Evolutionary conservation across 2,113 vertebrate genomes (phyloP).

Genomic region (Phodopus roborovskii): DNA sequence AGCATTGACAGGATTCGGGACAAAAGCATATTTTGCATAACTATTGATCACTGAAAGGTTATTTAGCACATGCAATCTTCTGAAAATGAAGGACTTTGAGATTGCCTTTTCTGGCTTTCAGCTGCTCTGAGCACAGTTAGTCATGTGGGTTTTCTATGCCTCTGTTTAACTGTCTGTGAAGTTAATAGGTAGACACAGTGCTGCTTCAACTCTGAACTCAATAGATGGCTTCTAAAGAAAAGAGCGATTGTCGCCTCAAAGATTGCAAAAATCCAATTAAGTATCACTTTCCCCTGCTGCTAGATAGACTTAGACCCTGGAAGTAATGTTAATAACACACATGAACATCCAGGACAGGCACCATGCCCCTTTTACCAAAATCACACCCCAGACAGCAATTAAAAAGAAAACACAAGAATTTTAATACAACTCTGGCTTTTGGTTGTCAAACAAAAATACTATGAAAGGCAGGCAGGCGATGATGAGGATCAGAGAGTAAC

Average conservation of each 20-base stretch:
- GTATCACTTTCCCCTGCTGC: conserved; percentile 73
- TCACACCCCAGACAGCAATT: conserved; percentile 68
- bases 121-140: conserved; percentile 60
- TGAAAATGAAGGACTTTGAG: conserved; percentile 64
- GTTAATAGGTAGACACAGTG: conserved; percentile 72
- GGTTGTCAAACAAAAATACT: conserved; percentile 71
- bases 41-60: conserved; percentile 56
- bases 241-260: conserved; percentile 65
- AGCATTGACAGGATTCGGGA: neutral
- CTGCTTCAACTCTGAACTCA: conserved; percentile 76
- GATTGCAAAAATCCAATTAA: conserved; percentile 81
- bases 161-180: conserved; percentile 78
- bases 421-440: conserved; percentile 48
- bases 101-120: conserved; percentile 56
- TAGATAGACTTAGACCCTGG: conserved; percentile 71
- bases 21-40: conserved; percentile 41
- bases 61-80: conserved; percentile 28
- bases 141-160: conserved; percentile 53
- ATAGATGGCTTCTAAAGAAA: conserved; percentile 74
- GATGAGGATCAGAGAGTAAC: conserved; percentile 46
- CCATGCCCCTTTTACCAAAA: conserved; percentile 59
- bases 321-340: conserved; percentile 57
- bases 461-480: conserved; percentile 46
- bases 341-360: conserved; percentile 65
- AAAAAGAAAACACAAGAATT: conserved; percentile 56